Evolutionary conservation across 2,113 vertebrate genomes (phyloP), one percentile per base, ranked within the genome.

Genomic region (Microtus richardsoni): DNA sequence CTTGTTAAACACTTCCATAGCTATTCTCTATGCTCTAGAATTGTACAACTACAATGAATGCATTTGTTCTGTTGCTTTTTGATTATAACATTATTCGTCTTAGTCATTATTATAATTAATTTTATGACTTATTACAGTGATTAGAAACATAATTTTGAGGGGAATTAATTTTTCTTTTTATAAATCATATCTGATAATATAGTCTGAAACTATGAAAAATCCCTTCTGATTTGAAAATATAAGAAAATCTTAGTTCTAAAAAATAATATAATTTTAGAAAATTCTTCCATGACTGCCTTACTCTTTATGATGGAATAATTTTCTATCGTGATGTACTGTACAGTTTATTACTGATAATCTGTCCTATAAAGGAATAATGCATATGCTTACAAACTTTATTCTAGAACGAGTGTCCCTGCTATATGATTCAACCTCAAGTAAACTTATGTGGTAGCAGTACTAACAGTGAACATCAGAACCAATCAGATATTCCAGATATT

Each of bases 21-120:
- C 94, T 95, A 62, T 78, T 94, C 26, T 92, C 17, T 86, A 0
- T 12, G 90, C 70, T 80, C 39, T 11, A 85, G 54, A 93, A 77
- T 86, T 94, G 10, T 92, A 28, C 71, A 68, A 73, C 90, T 88
- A 87, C 54, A 94, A 74, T 71, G 44, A 88, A 60, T 91, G 49
- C 21, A 93, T 88, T 89, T 93, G 17, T 93, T 96, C 26, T 77
- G 0, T 91, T 58, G 26, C 33, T 94, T 93, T 91, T 60, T 8
- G 52, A 84, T 95, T 94, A 88, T 85, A 84, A 88, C 89, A 90
- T 88, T 36, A 89, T 87, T 74, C 95, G 30, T 94, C 14, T 91
- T n/a, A 39, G 28, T 74, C 92, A 28, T 94, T 91, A 96, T 91
- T 91, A 91, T 93, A 24, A 71, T 91, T 71, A 94, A 91, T 95